Evolutionary conservation across 1,140 invertebrate species (phyloP), one percentile per base, ranked within the genome.

Genomic region (Cardiocondyla obscurior): DNA sequence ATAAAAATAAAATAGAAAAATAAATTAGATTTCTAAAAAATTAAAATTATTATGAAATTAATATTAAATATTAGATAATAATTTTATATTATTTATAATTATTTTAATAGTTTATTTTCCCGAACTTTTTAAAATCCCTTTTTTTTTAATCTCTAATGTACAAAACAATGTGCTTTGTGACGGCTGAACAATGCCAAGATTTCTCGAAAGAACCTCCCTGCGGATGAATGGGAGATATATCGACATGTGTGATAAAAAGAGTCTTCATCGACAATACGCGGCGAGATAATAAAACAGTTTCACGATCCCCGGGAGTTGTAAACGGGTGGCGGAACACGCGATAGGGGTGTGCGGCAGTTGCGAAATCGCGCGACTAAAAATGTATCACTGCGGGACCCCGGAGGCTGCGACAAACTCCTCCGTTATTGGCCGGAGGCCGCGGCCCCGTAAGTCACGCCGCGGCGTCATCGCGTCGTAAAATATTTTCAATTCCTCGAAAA

Each of bases 401-500:
- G n/a, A n/a, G n/a, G 33, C 33, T 53, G 46, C 33, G 33, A 30
- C 69, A 67, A 79, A 62, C 62, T 67, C 12, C 74, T 30, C 46
- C 46, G 6, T 46, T 25, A 39, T 39, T 28, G 22, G 74, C 62
- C 46, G 74, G 33, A n/a, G n/a, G 39, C 46, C 33, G 19, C 25
- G 62, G 74, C 39, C n/a, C n/a, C 74, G 62, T 79, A 79, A 79
- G 74, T 79, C 74, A 79, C 44, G n/a, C 33, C 62, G 46, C 69
- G 74, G 74, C 74, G 74, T 79, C 74, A 79, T 79, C 74, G 74
- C 74, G 69, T 79, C 74, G 74, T 79, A 79, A 79, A 79, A 79
- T 79, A 79, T 79, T 79, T 79, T 79, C 74, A 79, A 79, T 79
- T 79, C 74, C 74, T 67, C 74, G 74, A 79, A 79, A 79, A 79